phyloP scores from a whole-genome alignment of 2,113 vertebrate genomes.

The Albula goreensis region DNA sequence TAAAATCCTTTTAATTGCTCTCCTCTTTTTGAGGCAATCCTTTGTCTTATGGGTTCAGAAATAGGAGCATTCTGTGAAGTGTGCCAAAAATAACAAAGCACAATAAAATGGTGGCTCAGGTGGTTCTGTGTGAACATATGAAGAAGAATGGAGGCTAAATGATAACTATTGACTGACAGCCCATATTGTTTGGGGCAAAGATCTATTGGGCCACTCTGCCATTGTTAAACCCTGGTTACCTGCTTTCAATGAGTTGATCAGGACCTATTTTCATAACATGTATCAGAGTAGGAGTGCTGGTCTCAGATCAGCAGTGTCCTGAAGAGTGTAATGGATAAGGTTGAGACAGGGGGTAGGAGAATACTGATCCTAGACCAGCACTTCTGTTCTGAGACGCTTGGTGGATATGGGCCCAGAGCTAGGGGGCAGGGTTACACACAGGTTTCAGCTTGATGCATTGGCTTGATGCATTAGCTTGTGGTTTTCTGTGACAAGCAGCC shows the following conservation, averaged over 20 bases:
- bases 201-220: not conserved
- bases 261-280: too few species aligned
- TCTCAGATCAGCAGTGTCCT: too few species aligned
- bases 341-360: too few species aligned
- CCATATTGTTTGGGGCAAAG: not conserved
- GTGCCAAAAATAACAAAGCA: not conserved
- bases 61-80: not conserved
- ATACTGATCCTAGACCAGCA: too few species aligned
- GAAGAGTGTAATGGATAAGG: too few species aligned
- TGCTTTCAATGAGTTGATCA: not conserved
- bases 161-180: not conserved
- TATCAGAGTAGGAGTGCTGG: too few species aligned
- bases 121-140: not conserved
- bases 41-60: not conserved
- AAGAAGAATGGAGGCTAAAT: not conserved
- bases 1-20: not conserved
- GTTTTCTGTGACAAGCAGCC: not conserved
- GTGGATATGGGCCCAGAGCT: not conserved
- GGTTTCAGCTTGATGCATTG: slow-evolving; percentile 13
- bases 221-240: not conserved
- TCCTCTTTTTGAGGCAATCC: not conserved
- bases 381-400: too few species aligned
- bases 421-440: slow-evolving; percentile 11
- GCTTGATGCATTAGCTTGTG: slow-evolving; percentile 40
- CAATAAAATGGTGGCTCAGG: not conserved